These are phyloP conservation scores for Cottoperca gobio DNA, from an alignment of 2,797 vertebrate genomes.

Conservation along the genomic window DNA sequence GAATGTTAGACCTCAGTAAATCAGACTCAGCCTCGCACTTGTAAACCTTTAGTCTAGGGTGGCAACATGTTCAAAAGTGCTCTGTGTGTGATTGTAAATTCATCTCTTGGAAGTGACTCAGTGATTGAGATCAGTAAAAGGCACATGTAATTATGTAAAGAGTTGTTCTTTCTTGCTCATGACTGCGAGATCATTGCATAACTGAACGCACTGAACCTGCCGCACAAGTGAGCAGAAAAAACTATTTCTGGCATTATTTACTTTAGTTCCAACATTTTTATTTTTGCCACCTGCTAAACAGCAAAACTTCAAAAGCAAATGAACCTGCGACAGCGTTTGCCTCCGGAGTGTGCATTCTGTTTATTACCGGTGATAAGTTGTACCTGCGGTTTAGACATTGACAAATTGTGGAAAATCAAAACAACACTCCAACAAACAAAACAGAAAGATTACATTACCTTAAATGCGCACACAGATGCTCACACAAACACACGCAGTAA, in stretches of 20 bases:
- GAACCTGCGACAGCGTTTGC: neutral
- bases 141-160: conserved; percentile 1
- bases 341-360: conserved; percentile 29
- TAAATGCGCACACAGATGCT: conserved; percentile 33
- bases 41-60: neutral
- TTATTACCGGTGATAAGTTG: conserved; percentile 36
- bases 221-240: conserved; percentile 9
- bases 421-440: conserved; percentile 27
- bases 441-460: conserved; percentile 19
- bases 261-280: conserved; percentile 20
- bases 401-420: conserved; percentile 44
- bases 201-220: neutral
- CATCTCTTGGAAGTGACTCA: conserved; percentile 8
- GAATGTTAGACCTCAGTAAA: neutral
- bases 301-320: conserved; percentile 30
- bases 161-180: neutral
- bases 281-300: conserved; percentile 21
- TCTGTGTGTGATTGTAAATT: neutral
- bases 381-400: conserved; percentile 30
- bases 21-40: neutral
- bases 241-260: conserved; percentile 23
- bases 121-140: conserved; percentile 23
- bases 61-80: neutral
- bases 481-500: conserved; percentile 34
- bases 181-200: neutral